Percentiles rank a stretch among this genome's conserved stretches.
These are phyloP conservation scores for Protomyctophum bolini DNA, from an alignment of 2,113 vertebrate genomes.

Conservation along the genomic window DNA sequence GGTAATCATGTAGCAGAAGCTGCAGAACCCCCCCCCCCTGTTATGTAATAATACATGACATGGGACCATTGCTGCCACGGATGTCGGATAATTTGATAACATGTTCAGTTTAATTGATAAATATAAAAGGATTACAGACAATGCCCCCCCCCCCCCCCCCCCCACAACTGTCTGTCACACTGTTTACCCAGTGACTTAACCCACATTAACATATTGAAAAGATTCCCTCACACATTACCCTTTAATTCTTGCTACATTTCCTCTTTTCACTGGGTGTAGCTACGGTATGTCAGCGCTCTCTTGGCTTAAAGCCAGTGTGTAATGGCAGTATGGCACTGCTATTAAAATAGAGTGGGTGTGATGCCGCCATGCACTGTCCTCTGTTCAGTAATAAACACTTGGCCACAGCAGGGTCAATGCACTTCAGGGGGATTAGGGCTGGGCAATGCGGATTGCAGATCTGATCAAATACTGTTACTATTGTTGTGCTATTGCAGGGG, in stretches of 20 bases:
- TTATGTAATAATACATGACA: too few species aligned
- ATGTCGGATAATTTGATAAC: too few species aligned
- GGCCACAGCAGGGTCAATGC: not conserved
- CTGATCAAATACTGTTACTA: too few species aligned
- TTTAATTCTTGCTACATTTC: not conserved
- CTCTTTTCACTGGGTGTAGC: conserved; percentile 35
- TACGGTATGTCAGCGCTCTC: conserved; percentile 55
- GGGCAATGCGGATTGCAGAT: too few species aligned
- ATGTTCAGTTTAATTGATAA: too few species aligned
- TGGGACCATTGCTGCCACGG: too few species aligned
- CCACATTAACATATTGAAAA: not conserved
- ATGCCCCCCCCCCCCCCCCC: not conserved
- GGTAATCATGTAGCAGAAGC: too few species aligned
- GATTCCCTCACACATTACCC: conserved; percentile 8
- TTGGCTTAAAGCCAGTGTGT: conserved; percentile 18
- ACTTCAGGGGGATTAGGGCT: not conserved
- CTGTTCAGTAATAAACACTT: conserved; percentile 7
- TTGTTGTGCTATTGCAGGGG: too few species aligned
- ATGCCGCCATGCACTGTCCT: conserved; percentile 21
- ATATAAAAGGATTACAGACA: too few species aligned
- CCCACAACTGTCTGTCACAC: not conserved
- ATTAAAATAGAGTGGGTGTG: conserved; percentile 18
- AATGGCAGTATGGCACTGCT: conserved; percentile 25
- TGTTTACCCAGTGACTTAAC: not conserved
- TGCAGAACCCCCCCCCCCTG: too few species aligned